phyloP scores from a whole-genome alignment of 92 coral and sea anemone genomes.

The Metridium senile region DNA sequence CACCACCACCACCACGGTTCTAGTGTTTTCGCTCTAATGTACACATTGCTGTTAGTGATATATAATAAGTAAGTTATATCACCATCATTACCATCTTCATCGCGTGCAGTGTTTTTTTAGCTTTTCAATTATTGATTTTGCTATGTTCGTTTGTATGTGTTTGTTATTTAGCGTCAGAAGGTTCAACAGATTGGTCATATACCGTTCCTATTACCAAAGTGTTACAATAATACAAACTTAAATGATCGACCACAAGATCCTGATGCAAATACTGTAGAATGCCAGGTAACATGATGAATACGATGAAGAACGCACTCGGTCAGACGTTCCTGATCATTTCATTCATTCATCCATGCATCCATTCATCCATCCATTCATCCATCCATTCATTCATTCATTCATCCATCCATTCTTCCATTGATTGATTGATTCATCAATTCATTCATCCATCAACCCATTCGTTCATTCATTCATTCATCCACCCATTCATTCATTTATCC shows the following conservation, averaged over 20 bases:
- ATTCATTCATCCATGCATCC: no score
- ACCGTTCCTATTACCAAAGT: constrained; percentile 85
- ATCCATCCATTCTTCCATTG: no score
- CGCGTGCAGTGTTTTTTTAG: no score
- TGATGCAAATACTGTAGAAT: constrained; percentile 50
- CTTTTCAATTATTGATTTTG: no score
- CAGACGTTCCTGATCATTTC: not conserved
- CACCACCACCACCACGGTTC: not conserved
- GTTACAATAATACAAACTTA: constrained; percentile 50
- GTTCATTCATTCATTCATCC: no score
- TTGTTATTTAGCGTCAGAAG: constrained; percentile 63
- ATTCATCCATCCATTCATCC: no score
- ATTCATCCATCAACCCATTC: no score
- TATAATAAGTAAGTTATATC: not conserved
- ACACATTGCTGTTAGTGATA: not conserved
- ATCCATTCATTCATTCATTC: no score
- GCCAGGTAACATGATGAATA: constrained; percentile 61
- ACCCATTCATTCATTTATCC: no score
- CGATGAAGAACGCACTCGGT: not conserved
- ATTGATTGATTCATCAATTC: no score
- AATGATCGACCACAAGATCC: constrained; percentile 46
- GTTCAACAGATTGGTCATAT: constrained; percentile 65
- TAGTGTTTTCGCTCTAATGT: not conserved
- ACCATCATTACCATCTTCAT: not conserved
- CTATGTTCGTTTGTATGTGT: no score